Evolutionary conservation across 1,140 invertebrate genomes (phyloP).

Genomic region (Nasonia vitripennis): DNA sequence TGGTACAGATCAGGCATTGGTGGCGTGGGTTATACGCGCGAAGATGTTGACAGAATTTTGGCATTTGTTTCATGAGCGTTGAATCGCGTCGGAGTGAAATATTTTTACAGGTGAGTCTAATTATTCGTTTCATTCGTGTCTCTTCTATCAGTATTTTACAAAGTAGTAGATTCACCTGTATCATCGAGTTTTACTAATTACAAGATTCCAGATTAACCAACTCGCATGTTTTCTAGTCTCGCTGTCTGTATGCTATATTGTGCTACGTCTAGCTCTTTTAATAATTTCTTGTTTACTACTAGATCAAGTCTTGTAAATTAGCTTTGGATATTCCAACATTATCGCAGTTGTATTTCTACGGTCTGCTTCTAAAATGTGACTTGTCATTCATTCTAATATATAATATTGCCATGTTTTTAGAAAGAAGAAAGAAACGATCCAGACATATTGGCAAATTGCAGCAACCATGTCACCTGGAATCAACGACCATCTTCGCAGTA

Average conservation of each 20-base stretch:
- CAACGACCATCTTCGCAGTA: conserved; percentile 65
- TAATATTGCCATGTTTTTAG: not conserved
- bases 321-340: no score
- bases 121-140: no score
- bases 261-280: no score
- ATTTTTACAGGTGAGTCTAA: not conserved
- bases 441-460: not conserved
- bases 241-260: not conserved
- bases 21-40: not conserved
- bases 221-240: not conserved
- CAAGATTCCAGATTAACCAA: not conserved
- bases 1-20: not conserved
- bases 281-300: no score
- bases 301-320: no score
- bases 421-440: no score
- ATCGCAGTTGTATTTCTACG: no score
- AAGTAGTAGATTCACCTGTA: no score
- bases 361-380: not conserved
- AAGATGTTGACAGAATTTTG: not conserved
- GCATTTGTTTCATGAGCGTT: not conserved
- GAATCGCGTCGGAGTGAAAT: not conserved
- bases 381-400: not conserved
- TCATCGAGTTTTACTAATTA: no score
- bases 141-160: no score
- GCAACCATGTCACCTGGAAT: conserved; percentile 66